phyloP scores from a whole-genome alignment of 1,140 invertebrate species.

The Leptinotarsa lineolata region DNA sequence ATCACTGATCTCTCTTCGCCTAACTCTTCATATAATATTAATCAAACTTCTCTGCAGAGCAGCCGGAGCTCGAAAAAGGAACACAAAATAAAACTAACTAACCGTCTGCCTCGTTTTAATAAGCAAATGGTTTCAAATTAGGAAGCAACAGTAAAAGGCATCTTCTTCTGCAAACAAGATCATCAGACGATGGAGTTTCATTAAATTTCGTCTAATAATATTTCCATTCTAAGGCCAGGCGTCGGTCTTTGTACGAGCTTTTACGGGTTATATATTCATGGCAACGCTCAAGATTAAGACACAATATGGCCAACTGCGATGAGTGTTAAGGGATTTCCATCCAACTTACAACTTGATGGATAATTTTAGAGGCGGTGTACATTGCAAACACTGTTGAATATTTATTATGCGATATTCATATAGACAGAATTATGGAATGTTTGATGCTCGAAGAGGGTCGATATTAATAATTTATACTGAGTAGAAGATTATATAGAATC shows the following conservation, averaged over 20 bases:
- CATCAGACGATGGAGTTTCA: constrained; percentile 30
- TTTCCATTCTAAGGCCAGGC: constrained; percentile 9
- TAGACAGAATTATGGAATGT: constrained; percentile 22
- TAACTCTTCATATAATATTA: too few relatives aligned
- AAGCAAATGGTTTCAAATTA: constrained; percentile 45
- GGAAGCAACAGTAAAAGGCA: constrained; percentile 37
- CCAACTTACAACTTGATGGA: constrained; percentile 47
- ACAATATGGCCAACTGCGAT: constrained; percentile 44
- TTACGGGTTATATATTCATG: constrained; percentile 50
- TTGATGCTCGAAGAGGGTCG: constrained; percentile 12
- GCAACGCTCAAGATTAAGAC: constrained; percentile 53
- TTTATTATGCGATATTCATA: constrained; percentile 43
- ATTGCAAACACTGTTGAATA: constrained; percentile 50
- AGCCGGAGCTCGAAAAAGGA: constrained; percentile 13
- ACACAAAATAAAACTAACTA: constrained; percentile 31
- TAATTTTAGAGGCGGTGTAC: constrained; percentile 49
- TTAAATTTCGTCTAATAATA: constrained; percentile 5
- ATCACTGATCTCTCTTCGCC: too few relatives aligned
- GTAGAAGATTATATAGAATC: constrained; percentile 11
- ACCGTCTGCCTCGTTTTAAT: constrained; percentile 38
- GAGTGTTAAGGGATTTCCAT: constrained; percentile 47
- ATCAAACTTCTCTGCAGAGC: not conserved
- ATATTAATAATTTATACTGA: constrained; percentile 23
- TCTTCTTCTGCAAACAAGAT: constrained; percentile 38
- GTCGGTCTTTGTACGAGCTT: constrained; percentile 39